These are phyloP conservation scores for Menidia beryllina DNA, from an alignment of 2,113 vertebrate species.

Conservation along the genomic window DNA sequence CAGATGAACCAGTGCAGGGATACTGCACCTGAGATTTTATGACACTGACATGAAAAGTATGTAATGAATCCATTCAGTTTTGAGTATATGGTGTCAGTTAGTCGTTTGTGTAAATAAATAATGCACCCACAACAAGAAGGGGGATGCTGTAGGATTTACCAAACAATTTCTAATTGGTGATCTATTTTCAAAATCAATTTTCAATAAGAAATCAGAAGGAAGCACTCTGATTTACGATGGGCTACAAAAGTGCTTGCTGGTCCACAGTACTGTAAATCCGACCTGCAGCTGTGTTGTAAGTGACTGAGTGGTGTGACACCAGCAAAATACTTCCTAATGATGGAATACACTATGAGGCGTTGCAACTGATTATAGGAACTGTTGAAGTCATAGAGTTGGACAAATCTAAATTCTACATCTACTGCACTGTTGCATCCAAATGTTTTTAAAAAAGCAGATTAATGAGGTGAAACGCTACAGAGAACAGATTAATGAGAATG, in stretches of 20 bases:
- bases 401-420: slow-evolving; percentile 25
- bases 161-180: neutral
- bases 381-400: neutral
- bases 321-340: neutral
- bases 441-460: slow-evolving; percentile 9
- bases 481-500: neutral
- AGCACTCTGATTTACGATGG: slow-evolving; percentile 49
- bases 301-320: neutral
- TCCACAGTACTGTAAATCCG: slow-evolving; percentile 34
- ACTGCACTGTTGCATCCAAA: slow-evolving; percentile 3
- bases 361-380: neutral
- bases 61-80: slow-evolving; percentile 1
- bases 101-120: slow-evolving; percentile 7
- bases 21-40: slow-evolving; percentile 14
- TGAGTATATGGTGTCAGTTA: slow-evolving; percentile 6
- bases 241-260: slow-evolving; percentile 27
- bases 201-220: slow-evolving; percentile 9
- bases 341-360: neutral
- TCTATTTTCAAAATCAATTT: slow-evolving; percentile 45
- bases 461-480: slow-evolving; percentile 15
- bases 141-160: neutral
- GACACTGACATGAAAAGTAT: slow-evolving; percentile 6
- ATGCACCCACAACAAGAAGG: neutral
- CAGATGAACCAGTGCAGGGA: slow-evolving; percentile 31
- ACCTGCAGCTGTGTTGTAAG: slow-evolving; percentile 21